Base-by-base conservation (phyloP, 2,113 vertebrate species). In the Hemicordylus capensis region DNA sequence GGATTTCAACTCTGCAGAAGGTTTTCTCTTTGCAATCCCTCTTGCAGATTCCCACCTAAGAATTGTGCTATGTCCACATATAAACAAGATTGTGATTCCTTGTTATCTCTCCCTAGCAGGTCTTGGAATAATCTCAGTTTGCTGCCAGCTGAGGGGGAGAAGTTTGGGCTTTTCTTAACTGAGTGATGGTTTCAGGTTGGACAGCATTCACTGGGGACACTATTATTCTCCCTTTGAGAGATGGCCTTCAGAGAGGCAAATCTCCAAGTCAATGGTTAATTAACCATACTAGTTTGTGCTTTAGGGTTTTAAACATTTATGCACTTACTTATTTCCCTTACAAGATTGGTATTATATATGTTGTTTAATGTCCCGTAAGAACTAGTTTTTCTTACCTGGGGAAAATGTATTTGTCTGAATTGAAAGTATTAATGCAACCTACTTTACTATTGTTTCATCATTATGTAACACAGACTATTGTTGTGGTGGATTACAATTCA, bases 11-110 rank as follows among this genome's bases (percentile, higher is more conserved):
- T 72, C 86, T 56, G 34, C 85, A 17, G 56, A 87, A 83, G 73
- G 14, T 72, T 63, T 76, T 69, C 73, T 76, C 64, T 69, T 10
- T 66, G 34, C 63, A 10, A 37, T 76, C 54, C 22, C 39, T 87
- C 80, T 63, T 78, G 34, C 56, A 64, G 42, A 54, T 42, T 39
- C 74, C 72, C 66, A 83, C 54, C 56, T 73, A n/a, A 78, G 74
- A 26, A 77, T 39, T n/a, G 19, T 70, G 26, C 34, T 61, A 31
- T 46, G 48, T 51, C 42, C 66, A 70, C 44, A 82, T 34, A n/a
- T 59, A 87, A 77, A 81, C 72, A 77, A 24, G 61, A 58, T 67
- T 75, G 24, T 54, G 37, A 67, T 31, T 87, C 59, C 58, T 87
- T 83, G 48, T 78, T 54, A 87, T 78, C 64, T 77, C 66, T 61